These are phyloP conservation scores for Echinops telfairi DNA, from an alignment of 2,113 vertebrate species.

Conservation along the genomic window DNA sequence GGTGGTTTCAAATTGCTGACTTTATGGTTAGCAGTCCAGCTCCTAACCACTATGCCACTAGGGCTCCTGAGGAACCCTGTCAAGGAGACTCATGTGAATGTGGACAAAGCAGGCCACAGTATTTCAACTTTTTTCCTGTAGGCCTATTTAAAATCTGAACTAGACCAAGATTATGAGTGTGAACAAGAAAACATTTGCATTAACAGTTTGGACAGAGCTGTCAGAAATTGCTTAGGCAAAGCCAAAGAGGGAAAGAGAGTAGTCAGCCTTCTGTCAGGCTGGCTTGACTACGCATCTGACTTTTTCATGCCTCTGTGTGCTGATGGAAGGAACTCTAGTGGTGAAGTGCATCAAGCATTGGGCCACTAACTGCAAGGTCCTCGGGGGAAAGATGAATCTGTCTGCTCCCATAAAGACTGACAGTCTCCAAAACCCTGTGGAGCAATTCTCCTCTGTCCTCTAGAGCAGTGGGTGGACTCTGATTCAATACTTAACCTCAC, in stretches of 20 bases:
- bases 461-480: background rate
- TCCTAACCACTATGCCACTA: too few species aligned
- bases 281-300: background rate
- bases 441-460: too few species aligned
- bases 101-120: background rate
- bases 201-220: background rate
- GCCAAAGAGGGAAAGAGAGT: background rate
- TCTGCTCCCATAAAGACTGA: too few species aligned
- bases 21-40: too few species aligned
- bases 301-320: background rate
- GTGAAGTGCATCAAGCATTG: too few species aligned
- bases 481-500: background rate
- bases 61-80: too few species aligned
- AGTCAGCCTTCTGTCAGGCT: background rate
- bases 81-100: rapidly evolving
- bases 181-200: background rate
- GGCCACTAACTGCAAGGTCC: too few species aligned
- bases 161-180: background rate
- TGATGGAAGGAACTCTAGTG: too few species aligned
- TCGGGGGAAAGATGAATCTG: too few species aligned
- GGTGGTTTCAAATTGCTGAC: too few species aligned
- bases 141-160: background rate
- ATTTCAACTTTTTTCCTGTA: background rate
- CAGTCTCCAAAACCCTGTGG: too few species aligned
- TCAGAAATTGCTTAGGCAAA: background rate